These are phyloP conservation scores for Cerastis leucographa DNA, from an alignment of 2,888 invertebrate genomes.

Conservation along the genomic window DNA sequence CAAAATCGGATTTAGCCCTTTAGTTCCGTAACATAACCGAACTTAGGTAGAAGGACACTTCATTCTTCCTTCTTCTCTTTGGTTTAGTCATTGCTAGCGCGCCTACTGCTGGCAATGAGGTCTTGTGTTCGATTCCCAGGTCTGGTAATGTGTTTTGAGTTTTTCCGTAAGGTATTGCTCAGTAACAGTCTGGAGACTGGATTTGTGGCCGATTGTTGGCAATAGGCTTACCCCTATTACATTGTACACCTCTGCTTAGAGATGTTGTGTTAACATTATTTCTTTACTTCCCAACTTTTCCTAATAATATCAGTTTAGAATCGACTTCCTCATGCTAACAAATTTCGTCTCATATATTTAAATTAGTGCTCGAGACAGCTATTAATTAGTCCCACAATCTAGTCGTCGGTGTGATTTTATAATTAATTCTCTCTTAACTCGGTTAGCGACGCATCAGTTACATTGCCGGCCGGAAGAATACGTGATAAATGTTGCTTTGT, in stretches of 20 bases:
- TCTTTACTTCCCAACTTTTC: too few species aligned
- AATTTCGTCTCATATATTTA: conserved; percentile 29
- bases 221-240: not conserved
- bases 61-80: not conserved
- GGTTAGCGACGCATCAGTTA: conserved; percentile 67
- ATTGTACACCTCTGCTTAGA: not conserved
- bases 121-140: not conserved
- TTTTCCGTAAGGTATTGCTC: not conserved
- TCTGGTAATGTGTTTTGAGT: not conserved
- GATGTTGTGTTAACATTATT: not conserved
- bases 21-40: not conserved
- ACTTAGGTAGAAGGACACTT: not conserved
- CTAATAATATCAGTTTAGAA: not conserved
- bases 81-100: not conserved
- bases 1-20: too few species aligned
- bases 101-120: not conserved
- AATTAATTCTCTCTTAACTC: conserved; percentile 64
- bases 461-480: conserved; percentile 70
- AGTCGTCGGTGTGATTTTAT: conserved; percentile 59
- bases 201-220: not conserved
- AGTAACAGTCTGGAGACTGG: not conserved
- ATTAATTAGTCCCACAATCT: conserved; percentile 55
- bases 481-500: conserved; percentile 67
- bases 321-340: not conserved
- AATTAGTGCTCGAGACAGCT: conserved; percentile 42